Evolutionary conservation across 2,113 vertebrate genomes (phyloP).

Genomic region (Crotalus viridis): DNA sequence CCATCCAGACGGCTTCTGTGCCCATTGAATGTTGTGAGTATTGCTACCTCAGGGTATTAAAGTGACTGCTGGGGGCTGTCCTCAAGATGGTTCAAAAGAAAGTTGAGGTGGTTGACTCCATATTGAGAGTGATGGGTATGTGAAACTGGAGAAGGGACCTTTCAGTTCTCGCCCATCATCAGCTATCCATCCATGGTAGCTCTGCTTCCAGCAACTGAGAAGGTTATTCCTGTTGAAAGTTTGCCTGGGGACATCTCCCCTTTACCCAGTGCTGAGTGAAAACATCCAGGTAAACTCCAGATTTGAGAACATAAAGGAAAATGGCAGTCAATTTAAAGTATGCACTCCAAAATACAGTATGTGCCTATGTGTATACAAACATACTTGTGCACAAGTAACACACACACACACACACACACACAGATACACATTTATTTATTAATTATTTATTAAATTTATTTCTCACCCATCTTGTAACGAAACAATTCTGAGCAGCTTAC

Average conservation of each 20-base stretch:
- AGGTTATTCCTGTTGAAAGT: not conserved
- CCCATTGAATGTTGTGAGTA: constrained; percentile 94
- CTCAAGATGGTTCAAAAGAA: not conserved
- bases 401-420: no score
- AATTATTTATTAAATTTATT: no score
- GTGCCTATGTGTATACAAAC: not conserved
- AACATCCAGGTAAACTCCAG: not conserved
- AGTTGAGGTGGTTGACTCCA: not conserved
- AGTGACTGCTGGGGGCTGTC: not conserved
- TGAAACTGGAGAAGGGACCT: not conserved
- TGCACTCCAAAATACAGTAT: not conserved
- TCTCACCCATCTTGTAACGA: no score
- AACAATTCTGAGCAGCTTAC: no score
- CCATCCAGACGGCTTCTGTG: constrained; percentile 83
- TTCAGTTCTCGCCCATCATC: not conserved
- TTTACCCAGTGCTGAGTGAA: not conserved
- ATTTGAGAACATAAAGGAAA: not conserved
- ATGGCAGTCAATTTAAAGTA: not conserved
- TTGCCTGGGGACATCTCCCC: not conserved
- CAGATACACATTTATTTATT: no score
- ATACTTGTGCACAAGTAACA: no score
- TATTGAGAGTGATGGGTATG: not conserved
- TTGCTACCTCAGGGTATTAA: not conserved
- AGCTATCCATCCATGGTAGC: not conserved
- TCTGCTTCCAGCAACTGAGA: not conserved